Base-by-base conservation (phyloP, 2,797 vertebrate genomes). In the Argya squamiceps region DNA sequence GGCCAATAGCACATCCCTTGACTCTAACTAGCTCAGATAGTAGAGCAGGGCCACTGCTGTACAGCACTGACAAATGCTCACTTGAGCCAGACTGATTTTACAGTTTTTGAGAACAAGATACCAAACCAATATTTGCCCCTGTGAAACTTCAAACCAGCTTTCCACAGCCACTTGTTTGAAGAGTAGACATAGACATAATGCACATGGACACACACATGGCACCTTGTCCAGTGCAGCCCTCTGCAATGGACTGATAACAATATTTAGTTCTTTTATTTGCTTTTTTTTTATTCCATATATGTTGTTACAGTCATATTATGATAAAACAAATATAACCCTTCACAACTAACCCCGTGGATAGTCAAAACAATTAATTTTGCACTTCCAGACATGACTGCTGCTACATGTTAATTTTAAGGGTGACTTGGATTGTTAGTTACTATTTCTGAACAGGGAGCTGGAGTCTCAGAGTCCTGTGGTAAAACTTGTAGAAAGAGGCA, bases 401-500 rank as follows among this genome's bases (percentile, higher is more conserved):
- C 64, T 73, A 52, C 11, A 36, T n/a, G 53, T 34, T 83, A 68
- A 53, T 86, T 80, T 65, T 63, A 93, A 90, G 73, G 22, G 13
- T 34, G 3, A 6, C 18, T 18, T 37, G 29, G n/a, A 24, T 29
- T 47, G 30, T 9, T 55, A 24, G 43, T 76, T 89, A 47, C 41
- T 6, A 0, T 39, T 84, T 47, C 69, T 60, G 71, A 77, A 43
- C 5, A 29, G 50, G 30, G 29, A 70, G 43, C 5, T 79, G 77
- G 32, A 67, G 82, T 65, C 39, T 84, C 58, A 16, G 49, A 77
- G 69, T 88, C 69, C 56, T n/a, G 52, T 6, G 84, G n/a, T 27
- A 91, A 62, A 59, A 96, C 63, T 0, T 98, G 98, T 22, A 98
- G 98, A 44, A 98, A 96, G 41, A 98, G 85, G 9, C 94, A 91